A percentile compares a stretch with the other conserved stretches of the same genome.
Conservation (phyloP, 1,140 invertebrate species). For the Brachionus asplanchnoidis region DNA sequence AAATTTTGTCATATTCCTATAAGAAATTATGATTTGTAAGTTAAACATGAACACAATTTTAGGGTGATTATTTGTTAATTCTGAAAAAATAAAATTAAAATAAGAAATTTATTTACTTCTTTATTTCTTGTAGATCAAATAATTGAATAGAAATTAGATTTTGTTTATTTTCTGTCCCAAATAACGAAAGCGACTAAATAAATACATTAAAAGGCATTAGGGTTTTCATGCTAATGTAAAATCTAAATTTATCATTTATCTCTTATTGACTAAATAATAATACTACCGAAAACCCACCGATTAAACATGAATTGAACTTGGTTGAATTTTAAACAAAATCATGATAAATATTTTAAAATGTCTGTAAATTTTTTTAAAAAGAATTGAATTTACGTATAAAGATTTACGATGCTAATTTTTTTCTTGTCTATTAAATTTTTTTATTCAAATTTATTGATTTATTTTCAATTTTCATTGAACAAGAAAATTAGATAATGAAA, state of each 20-base stretch:
- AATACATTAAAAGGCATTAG: background rate
- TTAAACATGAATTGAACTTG: background rate
- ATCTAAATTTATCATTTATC: background rate
- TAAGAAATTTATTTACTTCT: no score
- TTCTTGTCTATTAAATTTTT: background rate
- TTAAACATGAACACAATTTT: no score
- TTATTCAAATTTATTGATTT: background rate
- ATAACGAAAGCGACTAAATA: background rate
- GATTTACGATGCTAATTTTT: background rate
- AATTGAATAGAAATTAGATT: no score
- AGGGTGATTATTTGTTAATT: no score
- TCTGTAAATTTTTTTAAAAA: background rate
- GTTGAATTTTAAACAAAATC: background rate
- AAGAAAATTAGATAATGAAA: background rate
- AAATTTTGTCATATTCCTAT: no score
- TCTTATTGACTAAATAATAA: background rate
- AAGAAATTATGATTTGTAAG: no score
- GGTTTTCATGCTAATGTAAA: background rate
- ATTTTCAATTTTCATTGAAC: background rate
- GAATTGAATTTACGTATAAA: background rate
- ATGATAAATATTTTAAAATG: background rate
- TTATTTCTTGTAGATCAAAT: no score
- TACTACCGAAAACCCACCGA: background rate
- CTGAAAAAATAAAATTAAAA: no score
- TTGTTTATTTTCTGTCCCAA: background rate